Evolutionary conservation across 2,113 vertebrate genomes (phyloP).

Genomic region (Brevimyrus niger): DNA sequence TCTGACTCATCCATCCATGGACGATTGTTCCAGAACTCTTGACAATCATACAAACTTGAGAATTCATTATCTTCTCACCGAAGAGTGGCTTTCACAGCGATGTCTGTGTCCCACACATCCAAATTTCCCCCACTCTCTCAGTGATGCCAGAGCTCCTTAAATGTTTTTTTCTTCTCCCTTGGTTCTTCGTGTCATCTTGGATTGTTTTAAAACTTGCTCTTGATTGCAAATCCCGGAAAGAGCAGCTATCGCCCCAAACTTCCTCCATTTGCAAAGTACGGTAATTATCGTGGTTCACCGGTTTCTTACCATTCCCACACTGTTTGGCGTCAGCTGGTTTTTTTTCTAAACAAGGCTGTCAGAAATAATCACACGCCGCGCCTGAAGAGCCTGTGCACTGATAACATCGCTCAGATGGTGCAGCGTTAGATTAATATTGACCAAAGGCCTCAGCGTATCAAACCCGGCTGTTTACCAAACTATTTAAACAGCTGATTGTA

Average conservation of each 20-base stretch:
- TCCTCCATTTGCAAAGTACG: neutral
- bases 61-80: neutral
- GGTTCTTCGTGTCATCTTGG: neutral
- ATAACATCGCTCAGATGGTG: neutral
- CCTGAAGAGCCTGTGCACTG: neutral
- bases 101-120: neutral
- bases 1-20: neutral
- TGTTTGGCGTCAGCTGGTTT: neutral
- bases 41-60: neutral
- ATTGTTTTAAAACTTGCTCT: neutral
- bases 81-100: neutral
- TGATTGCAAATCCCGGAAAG: neutral
- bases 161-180: neutral
- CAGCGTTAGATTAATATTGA: slow-evolving; percentile 2
- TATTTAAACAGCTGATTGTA: neutral
- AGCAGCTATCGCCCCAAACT: neutral
- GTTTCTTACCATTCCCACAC: neutral
- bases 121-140: neutral
- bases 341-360: neutral
- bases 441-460: neutral
- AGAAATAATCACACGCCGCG: neutral
- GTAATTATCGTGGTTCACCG: neutral
- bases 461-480: neutral
- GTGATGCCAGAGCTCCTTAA: neutral
- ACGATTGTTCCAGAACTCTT: neutral